Evolutionary conservation across 2,113 vertebrate species (phyloP), one percentile per base, ranked within the genome.

Genomic region (Rhinoptilus africanus): DNA sequence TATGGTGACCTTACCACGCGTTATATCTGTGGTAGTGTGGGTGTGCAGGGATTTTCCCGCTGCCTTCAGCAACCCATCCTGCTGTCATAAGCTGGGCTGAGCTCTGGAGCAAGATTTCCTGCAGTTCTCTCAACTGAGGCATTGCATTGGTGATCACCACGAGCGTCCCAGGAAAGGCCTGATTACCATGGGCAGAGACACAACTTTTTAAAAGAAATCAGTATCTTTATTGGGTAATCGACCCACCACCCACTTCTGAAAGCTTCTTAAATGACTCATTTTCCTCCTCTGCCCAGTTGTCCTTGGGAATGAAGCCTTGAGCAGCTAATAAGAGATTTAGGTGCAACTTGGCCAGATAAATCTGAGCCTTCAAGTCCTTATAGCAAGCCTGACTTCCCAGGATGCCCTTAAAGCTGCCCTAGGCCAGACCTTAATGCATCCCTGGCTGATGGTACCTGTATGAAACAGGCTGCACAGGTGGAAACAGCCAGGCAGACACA

Each of bases 191-290:
- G 47, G 10, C 21, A 81, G 66, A 76, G 35, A 22, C 71, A 75
- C 1, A 1, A 17, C 8, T 10, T 48, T 28, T 10, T 9, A 4
- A 23, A 56, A 75, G 35, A 69, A 39, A 16, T 26, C 1, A 2
- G 4, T 7, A 4, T 57, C 62, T 56, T 22, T 43, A 8, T 16
- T 20, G 19, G 68, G 68, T 27, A 72, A 68, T 23, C 39, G 30
- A 47, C 30, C 53, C 41, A 17, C 24, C 2, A 10, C 3, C 23
- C 51, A 18, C 28, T 32, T 82, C 83, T 59, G 37, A 88, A 82
- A 79, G 62, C 62, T 91, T 54, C 78, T 88, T 74, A 45, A 32
- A 41, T 39, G 74, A 4, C 54, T 41, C 22, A 22, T 66, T 43
- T 39, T 66, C 51, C n/a, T 19, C 20, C 20, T 54, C 50, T 34